Base-by-base conservation (phyloP, 2,888 invertebrate species). In the Epinotia bilunana region DNA sequence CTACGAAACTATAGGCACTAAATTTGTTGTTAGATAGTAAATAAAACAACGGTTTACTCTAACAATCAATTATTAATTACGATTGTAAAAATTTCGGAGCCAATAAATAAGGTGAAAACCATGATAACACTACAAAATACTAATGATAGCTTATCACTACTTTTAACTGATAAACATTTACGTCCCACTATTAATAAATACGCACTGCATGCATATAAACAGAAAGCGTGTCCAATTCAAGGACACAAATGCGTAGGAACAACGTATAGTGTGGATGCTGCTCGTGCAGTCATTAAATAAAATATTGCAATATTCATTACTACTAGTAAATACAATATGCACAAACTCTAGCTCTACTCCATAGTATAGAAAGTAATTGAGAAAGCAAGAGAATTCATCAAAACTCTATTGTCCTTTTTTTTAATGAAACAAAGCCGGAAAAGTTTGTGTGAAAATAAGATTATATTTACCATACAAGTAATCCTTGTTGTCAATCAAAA, bases 381-480 rank as follows among this genome's bases (percentile, higher is more conserved):
- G 11, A n/a, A n/a, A 5, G 23, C 23, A 28, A 69, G 16, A 23
- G 12, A 16, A 46, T 28, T 39, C 18, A 39, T 23, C 11, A 7
- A 80, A 79, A 79, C 73, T 74, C 80, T 83, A 84, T 87, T 86
- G 85, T 87, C 88, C 80, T 84, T 81, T 77, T 7, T n/a, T 16
- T 83, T 80, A 76, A 77, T 75, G 53, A 73, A 78, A 77, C 78
- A 62, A 20, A 81, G 82, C 86, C 84, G 86, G 84, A 86, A 74
- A 73, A 78, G n/a, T 18, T 23, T 49, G n/a, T 43, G 28, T 53
- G 28, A 58, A 49, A 49, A 18, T 23, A 39, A n/a, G 46, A 53
- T 61, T 16, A 55, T 79, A 83, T 73, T 88, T 91, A 93, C 93
- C 92, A 79, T 91, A 91, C 73, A 91, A 86, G 78, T 85, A 88